Base-by-base conservation (phyloP, 1,140 invertebrate genomes). In the Rhyzopertha dominica region DNA sequence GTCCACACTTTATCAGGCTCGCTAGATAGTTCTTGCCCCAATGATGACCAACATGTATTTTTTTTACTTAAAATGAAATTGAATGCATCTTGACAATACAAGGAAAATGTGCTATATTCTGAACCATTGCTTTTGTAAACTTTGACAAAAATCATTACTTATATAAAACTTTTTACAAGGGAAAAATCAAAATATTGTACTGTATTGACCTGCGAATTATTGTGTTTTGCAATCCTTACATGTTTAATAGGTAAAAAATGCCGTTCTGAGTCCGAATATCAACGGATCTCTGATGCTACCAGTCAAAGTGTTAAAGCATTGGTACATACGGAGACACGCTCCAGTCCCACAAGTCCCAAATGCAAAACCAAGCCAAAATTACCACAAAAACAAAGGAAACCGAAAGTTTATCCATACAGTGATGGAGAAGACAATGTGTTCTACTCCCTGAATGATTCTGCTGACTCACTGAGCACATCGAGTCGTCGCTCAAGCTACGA, bases 401-500 rank as follows among this genome's bases (percentile, higher is more conserved):
- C 48, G 4, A 58, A 75, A 39, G 71, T 77, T 5, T 78, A 79
- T 57, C 76, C 78, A 2, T 75, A 72, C 30, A 78, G 76, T 37
- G 77, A 79, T 47, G 77, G 77, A 1, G 78, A 81, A 54, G 77
- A 81, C 32, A 71, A 69, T 49, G 69, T 78, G 8, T 77, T 79
- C 44, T 77, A 78, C 42, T 58, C 59, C 3, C 44, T 65, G 19
- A 52, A 66, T 34, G 63, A 67, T 45, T 66, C 63, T 0, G 61
- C 63, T 29, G 56, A 70, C 57, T 61, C 59, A 13, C 38, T 63
- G 16, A 60, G 58, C 22, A 65, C 61, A 14, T 64, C 59, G 1
- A 57, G 54, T 14, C 57, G 74, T 22, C 59, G 74, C 0, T 74
- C 72, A n/a, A 72, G 71, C 41, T 66, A 74, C 32, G 54, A 58